Base-by-base conservation (phyloP, 2,797 vertebrate genomes). In the Crocodylus rhombifer region DNA sequence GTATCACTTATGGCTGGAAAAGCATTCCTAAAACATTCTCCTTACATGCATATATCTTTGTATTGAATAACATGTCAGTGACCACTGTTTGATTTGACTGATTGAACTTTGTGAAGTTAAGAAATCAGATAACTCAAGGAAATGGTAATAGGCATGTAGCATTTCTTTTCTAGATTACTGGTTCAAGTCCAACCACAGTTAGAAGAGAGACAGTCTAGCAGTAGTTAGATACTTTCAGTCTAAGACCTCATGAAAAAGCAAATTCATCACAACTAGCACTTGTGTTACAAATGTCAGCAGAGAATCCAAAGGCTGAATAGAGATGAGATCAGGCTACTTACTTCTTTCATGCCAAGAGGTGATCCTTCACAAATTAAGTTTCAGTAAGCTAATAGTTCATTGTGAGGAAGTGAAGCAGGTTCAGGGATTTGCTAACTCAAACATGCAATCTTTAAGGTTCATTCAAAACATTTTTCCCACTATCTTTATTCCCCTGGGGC, bases 241-340 rank as follows among this genome's bases (percentile, higher is more conserved):
- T 30, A 63, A 20, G 3, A 83, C 30, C 71, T 36, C 55, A 15
- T 23, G 61, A 60, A 33, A n/a, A 63, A 75, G 21, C 11, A 75
- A 26, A 84, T 12, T 14, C 58, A 60, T 33, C 20, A 61, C 69
- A 73, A 11, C 30, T 61, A 77, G 6, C 23, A 65, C 21, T 10
- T 23, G 17, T 9, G 14, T 2, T 85, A 16, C 12, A 17, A 84
- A 4, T 36, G 1, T 0, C 20, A 89, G 20, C 25, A 74, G 23
- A 74, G 5, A 30, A 82, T 16, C 20, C n/a, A 8, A 33, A 61
- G 2, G 2, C 11, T 67, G 28, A 80, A 42, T 2, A 74, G 10
- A 56, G 18, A 12, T 51, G 25, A 71, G 62, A 57, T 71, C 63
- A 3, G 4, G 84, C 61, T 0, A 0, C 21, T 21, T 0, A 0